phyloP scores from a whole-genome alignment of 2,888 invertebrate species.

The Mongoloraphidia duomilia region DNA sequence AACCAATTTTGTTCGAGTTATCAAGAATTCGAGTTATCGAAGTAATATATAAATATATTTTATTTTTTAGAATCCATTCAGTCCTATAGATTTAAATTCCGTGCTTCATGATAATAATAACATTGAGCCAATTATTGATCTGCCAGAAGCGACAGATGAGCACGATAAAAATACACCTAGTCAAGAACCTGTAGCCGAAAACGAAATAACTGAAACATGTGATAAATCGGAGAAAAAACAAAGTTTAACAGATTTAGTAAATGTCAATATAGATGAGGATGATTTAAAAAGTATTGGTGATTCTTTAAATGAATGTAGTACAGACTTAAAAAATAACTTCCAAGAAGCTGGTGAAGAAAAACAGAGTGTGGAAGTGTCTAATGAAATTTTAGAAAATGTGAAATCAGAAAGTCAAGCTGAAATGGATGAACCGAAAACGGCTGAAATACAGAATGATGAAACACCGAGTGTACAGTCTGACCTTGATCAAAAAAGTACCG shows the following conservation, averaged over 20 bases:
- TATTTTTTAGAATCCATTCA: constrained; percentile 26
- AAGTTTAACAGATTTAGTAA: too few species aligned
- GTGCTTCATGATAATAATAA: neutral
- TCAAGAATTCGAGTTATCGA: too few species aligned
- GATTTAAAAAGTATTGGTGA: too few species aligned
- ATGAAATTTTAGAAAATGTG: constrained; percentile 24
- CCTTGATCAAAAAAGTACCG: constrained; percentile 17
- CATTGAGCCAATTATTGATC: constrained; percentile 12
- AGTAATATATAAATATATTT: neutral
- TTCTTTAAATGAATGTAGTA: too few species aligned
- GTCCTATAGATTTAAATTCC: constrained; percentile 24
- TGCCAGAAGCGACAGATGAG: neutral
- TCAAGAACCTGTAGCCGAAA: constrained; percentile 8
- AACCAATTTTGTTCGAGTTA: too few species aligned
- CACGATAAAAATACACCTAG: too few species aligned
- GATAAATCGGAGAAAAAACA: too few species aligned
- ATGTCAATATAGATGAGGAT: too few species aligned
- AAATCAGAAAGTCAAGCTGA: constrained; percentile 31
- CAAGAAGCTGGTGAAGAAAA: too few species aligned
- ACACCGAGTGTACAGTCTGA: constrained; percentile 10
- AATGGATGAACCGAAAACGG: constrained; percentile 22
- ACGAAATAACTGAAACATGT: constrained; percentile 8
- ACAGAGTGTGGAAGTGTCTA: constrained; percentile 26
- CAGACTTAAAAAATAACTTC: too few species aligned
- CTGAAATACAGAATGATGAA: constrained; percentile 24